Evolutionary conservation across 2,797 vertebrate genomes (phyloP).

Genomic region (Parauchenoglanis punctatus): DNA sequence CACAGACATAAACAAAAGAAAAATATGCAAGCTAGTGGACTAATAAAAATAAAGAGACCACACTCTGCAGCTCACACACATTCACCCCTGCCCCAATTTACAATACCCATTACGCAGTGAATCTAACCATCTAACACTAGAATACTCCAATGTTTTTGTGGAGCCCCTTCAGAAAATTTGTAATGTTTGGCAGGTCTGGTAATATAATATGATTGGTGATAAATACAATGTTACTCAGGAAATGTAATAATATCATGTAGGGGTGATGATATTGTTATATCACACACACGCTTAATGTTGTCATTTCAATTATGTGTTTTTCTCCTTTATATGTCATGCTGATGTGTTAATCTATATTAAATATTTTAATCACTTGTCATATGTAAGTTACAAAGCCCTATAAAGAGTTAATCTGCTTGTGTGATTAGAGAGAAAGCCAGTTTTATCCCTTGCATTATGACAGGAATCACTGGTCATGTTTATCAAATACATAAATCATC

Average conservation of each 20-base stretch:
- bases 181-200: not conserved
- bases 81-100: not conserved
- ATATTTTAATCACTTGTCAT: not conserved
- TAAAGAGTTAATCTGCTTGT: not conserved
- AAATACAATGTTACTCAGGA: not conserved
- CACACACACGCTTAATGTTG: not conserved
- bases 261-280: not conserved
- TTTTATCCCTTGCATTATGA: not conserved
- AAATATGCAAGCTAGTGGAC: not conserved
- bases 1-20: not conserved
- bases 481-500: not conserved
- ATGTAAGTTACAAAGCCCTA: not conserved
- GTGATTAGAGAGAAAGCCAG: not conserved
- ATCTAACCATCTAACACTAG: not conserved
- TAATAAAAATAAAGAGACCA: too few relatives aligned
- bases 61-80: not conserved
- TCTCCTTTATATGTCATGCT: not conserved
- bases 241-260: not conserved
- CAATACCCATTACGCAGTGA: not conserved
- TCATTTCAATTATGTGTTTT: not conserved
- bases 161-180: not conserved
- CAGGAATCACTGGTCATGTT: not conserved
- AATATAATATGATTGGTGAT: not conserved
- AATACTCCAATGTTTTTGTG: not conserved
- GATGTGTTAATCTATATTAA: not conserved